Evolutionary conservation across 1,140 invertebrate genomes (phyloP).

Genomic region (Arion vulgaris): DNA sequence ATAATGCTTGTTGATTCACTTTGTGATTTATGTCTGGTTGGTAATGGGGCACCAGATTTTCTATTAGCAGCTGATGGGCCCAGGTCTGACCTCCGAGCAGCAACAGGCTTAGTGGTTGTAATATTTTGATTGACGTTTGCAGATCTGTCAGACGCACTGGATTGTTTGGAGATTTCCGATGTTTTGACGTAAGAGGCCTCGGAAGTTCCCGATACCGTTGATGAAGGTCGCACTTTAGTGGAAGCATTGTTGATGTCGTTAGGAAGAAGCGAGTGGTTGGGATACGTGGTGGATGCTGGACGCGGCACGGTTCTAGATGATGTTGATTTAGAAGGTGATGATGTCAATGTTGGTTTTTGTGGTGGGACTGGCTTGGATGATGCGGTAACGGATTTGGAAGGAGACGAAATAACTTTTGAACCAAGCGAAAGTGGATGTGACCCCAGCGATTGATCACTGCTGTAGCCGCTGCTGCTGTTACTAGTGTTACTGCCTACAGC

Average conservation of each 20-base stretch:
- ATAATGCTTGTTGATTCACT: background rate
- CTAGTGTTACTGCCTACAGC: background rate
- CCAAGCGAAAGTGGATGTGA: background rate
- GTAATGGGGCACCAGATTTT: background rate
- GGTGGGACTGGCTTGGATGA: background rate
- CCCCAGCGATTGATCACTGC: background rate
- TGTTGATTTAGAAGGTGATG: slow-evolving; percentile 10
- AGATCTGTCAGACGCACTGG: background rate
- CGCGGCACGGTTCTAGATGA: background rate
- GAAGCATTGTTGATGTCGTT: background rate
- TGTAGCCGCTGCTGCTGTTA: background rate
- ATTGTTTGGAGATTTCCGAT: background rate
- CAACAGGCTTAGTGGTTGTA: background rate
- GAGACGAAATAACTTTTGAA: background rate
- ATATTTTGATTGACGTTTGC: background rate
- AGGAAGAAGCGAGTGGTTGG: background rate
- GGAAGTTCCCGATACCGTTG: background rate
- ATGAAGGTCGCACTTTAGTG: background rate
- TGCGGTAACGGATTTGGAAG: background rate
- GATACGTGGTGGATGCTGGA: background rate
- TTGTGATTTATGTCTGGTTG: background rate
- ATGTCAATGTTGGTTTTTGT: background rate
- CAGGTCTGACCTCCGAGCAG: background rate
- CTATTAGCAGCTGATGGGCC: background rate
- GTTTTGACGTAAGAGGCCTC: background rate